A percentile compares a stretch with the other conserved stretches of the same genome.
phyloP scores from a whole-genome alignment of 2,888 invertebrate genomes.

The Coelopa pilipes region DNA sequence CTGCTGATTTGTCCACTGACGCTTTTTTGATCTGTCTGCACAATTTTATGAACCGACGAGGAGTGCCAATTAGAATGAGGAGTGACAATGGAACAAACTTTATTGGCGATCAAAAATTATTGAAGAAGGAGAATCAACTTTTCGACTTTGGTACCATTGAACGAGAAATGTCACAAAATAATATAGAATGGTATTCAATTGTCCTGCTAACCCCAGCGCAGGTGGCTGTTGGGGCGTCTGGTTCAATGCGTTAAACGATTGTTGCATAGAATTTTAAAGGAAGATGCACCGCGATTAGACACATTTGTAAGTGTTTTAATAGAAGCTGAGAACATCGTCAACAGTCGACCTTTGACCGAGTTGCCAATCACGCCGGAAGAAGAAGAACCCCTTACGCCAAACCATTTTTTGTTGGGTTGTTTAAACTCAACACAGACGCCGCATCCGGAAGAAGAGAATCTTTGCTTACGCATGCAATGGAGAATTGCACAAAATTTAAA shows the following conservation, averaged over 20 bases:
- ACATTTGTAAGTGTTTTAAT: too few species aligned
- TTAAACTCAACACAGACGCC: constrained; percentile 39
- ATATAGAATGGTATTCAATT: constrained; percentile 44
- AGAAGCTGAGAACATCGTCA: constrained; percentile 38
- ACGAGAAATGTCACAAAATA: constrained; percentile 13
- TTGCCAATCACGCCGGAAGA: constrained; percentile 29
- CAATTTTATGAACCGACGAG: constrained; percentile 29
- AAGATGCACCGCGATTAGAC: constrained; percentile 30
- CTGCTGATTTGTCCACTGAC: constrained; percentile 1
- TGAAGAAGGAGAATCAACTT: too few species aligned
- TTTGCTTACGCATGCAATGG: too few species aligned
- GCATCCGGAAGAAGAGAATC: too few species aligned
- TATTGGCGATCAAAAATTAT: constrained; percentile 37
- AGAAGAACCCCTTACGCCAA: constrained; percentile 40
- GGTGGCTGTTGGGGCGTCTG: constrained; percentile 40
- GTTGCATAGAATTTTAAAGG: constrained; percentile 31
- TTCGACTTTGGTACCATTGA: too few species aligned
- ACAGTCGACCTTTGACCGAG: constrained; percentile 39
- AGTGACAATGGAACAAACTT: constrained; percentile 39
- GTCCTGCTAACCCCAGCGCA: constrained; percentile 14
- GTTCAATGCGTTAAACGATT: constrained; percentile 39
- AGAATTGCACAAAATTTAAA: too few species aligned
- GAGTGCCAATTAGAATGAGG: too few species aligned
- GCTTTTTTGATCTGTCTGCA: constrained; percentile 11
- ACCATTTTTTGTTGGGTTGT: constrained; percentile 38